phyloP scores from a whole-genome alignment of 1,140 invertebrate genomes.

The Drosophila ohnishii region DNA sequence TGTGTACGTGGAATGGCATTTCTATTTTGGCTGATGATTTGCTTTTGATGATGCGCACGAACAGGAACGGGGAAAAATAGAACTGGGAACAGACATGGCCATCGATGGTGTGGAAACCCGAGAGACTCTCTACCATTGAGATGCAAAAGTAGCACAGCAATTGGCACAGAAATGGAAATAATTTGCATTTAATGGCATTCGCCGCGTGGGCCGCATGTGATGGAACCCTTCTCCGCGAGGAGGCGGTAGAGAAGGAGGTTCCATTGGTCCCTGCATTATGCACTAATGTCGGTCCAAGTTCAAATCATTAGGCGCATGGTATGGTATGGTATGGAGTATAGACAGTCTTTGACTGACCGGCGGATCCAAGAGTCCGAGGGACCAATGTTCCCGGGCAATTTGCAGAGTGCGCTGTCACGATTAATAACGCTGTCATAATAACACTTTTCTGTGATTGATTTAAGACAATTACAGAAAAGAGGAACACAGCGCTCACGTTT shows the following conservation, averaged over 20 bases:
- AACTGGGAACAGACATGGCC: constrained; percentile 22
- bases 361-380: not conserved
- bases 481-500: constrained; percentile 79
- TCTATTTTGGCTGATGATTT: constrained; percentile 67
- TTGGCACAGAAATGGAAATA: constrained; percentile 82
- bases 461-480: constrained; percentile 82
- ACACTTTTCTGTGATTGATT: constrained; percentile 82
- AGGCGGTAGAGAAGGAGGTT: constrained; percentile 9
- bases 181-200: constrained; percentile 80
- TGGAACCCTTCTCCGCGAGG: constrained; percentile 4
- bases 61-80: constrained; percentile 50
- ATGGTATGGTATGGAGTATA: constrained; percentile 13
- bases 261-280: constrained; percentile 52
- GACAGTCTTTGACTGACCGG: constrained; percentile 21
- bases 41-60: constrained; percentile 80
- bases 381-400: constrained; percentile 50
- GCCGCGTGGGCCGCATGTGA: constrained; percentile 68
- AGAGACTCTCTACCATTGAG: constrained; percentile 18
- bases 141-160: constrained; percentile 76
- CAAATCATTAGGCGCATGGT: constrained; percentile 69
- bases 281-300: constrained; percentile 77
- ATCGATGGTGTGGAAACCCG: constrained; percentile 19
- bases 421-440: constrained; percentile 82
- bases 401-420: constrained; percentile 72
- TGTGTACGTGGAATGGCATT: constrained; percentile 58